These are phyloP conservation scores for Dendrolimus kikuchii DNA, from an alignment of 1,140 invertebrate species.

Conservation along the genomic window DNA sequence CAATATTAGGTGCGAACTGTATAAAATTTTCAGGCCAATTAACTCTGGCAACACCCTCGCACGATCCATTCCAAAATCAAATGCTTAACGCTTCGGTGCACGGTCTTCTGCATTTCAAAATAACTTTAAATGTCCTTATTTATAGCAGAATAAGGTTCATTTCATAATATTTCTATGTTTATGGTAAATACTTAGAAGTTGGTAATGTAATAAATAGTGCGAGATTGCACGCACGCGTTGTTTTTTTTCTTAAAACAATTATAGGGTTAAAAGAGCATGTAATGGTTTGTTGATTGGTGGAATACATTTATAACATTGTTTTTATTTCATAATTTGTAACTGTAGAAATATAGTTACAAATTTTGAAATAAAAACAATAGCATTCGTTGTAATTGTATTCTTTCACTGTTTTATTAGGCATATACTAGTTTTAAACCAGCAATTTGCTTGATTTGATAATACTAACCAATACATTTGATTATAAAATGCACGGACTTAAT, in stretches of 20 bases:
- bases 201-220: constrained; percentile 13
- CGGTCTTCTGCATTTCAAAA: not conserved
- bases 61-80: constrained; percentile 35
- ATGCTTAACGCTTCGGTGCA: constrained; percentile 20
- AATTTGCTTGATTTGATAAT: too few relatives aligned
- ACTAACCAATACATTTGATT: too few relatives aligned
- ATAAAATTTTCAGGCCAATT: constrained; percentile 40
- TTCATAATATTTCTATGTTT: not conserved
- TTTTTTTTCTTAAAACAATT: constrained; percentile 27
- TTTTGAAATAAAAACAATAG: too few relatives aligned
- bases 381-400: too few relatives aligned
- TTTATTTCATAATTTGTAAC: too few relatives aligned
- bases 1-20: constrained; percentile 33
- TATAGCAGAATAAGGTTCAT: not conserved
- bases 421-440: too few relatives aligned
- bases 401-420: too few relatives aligned
- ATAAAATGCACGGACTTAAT: too few relatives aligned
- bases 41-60: constrained; percentile 24
- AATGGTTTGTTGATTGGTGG: constrained; percentile 28
- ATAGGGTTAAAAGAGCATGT: constrained; percentile 33
- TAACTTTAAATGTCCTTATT: not conserved
- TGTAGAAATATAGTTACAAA: too few relatives aligned
- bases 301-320: constrained; percentile 16
- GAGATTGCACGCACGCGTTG: constrained; percentile 22
- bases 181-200: constrained; percentile 1